Percentiles rank a stretch among this genome's conserved stretches.
Evolutionary conservation across 2,797 vertebrate species (phyloP).

Genomic region (Danio jaintianensis): DNA sequence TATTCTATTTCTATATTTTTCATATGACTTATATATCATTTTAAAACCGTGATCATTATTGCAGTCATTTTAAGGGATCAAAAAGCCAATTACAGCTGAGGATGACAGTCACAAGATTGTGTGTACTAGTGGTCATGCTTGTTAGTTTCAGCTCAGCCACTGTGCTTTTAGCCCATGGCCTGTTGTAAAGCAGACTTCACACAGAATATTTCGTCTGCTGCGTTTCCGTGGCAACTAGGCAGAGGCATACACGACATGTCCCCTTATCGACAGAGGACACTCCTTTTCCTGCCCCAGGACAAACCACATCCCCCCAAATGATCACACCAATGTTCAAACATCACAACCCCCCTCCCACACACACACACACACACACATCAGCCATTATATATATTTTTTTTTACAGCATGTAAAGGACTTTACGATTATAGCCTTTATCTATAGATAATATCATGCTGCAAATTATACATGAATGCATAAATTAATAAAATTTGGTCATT

Average conservation of each 20-base stretch:
- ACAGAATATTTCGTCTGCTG: slow-evolving; percentile 45
- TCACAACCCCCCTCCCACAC: neutral
- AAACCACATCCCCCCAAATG: slow-evolving; percentile 23
- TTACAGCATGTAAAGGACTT: neutral
- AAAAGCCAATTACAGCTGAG: slow-evolving; percentile 12
- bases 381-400: too few relatives aligned
- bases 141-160: slow-evolving; percentile 38
- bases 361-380: too few relatives aligned
- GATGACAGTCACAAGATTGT: slow-evolving; percentile 38
- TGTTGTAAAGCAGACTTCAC: slow-evolving; percentile 55
- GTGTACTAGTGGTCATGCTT: slow-evolving; percentile 36
- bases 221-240: slow-evolving; percentile 62
- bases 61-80: neutral
- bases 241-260: slow-evolving; percentile 38
- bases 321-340: slow-evolving; percentile 20
- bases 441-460: neutral
- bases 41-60: neutral
- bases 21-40: neutral
- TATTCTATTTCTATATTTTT: too few relatives aligned
- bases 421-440: neutral
- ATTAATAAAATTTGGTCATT: too few relatives aligned
- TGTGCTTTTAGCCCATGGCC: slow-evolving; percentile 49
- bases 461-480: neutral
- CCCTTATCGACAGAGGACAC: slow-evolving; percentile 58
- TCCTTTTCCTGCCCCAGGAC: slow-evolving; percentile 53